Conservation (phyloP, 2,888 invertebrate genomes). For the Phania funesta region DNA sequence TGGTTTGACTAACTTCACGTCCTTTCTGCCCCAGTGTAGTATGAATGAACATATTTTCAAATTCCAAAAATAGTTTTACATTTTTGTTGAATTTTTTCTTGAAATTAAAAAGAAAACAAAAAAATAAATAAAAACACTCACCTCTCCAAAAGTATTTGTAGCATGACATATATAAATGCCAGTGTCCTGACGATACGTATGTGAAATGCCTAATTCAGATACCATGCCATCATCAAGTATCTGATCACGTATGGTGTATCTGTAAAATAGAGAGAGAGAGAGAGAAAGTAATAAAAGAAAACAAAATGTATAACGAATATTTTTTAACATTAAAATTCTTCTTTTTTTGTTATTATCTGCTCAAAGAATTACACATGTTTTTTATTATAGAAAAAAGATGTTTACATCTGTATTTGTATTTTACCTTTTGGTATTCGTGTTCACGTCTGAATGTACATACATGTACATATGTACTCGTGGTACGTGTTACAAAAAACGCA, state of each 20-base stretch:
- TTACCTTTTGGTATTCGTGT: constrained; percentile 24
- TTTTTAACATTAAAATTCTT: not conserved
- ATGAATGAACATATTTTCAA: too few relatives aligned
- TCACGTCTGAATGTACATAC: not conserved
- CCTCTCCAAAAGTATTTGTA: constrained; percentile 94
- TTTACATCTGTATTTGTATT: constrained; percentile 36
- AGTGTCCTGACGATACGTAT: constrained; percentile 93
- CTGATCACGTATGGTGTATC: constrained; percentile 89
- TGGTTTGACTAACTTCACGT: too few relatives aligned
- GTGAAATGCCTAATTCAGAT: constrained; percentile 91
- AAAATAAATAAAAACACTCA: constrained; percentile 77
- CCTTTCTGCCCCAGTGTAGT: too few relatives aligned
- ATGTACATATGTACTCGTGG: not conserved
- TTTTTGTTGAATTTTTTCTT: too few relatives aligned
- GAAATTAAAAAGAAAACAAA: not conserved
- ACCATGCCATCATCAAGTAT: constrained; percentile 89
- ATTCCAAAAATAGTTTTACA: too few relatives aligned
- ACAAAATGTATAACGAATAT: not conserved
- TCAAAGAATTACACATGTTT: constrained; percentile 39
- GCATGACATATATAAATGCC: constrained; percentile 93
- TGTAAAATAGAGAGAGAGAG: constrained; percentile 35
- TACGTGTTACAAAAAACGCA: constrained; percentile 3
- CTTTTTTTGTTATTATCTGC: constrained; percentile 4
- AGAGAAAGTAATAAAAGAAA: not conserved
- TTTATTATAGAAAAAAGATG: constrained; percentile 48